Evolutionary conservation across 1,140 invertebrate genomes (phyloP).

Genomic region (Drosophila carrolli): DNA sequence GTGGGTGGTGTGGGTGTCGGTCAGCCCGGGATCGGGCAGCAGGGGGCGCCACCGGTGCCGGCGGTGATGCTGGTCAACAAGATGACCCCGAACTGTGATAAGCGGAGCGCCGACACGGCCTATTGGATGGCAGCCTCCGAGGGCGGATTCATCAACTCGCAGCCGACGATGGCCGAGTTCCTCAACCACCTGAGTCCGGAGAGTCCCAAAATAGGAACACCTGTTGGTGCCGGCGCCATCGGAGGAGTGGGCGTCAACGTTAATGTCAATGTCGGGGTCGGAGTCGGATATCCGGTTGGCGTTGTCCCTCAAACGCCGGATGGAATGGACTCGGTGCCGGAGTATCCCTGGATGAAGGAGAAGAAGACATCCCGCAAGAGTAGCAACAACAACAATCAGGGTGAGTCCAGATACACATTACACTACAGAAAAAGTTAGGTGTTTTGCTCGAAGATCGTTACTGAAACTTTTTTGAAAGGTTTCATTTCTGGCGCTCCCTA

Average conservation of each 20-base stretch:
- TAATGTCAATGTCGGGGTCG: slow-evolving; percentile 85
- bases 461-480: too few relatives aligned
- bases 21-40: slow-evolving; percentile 38
- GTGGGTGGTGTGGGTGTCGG: slow-evolving; percentile 32
- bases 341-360: slow-evolving; percentile 99
- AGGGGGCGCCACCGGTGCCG: slow-evolving; percentile 61
- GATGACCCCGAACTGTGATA: slow-evolving; percentile 84
- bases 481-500: too few relatives aligned
- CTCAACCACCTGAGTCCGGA: slow-evolving; percentile 90
- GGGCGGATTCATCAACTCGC: slow-evolving; percentile 95
- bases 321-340: slow-evolving; percentile 91
- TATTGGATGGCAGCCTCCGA: slow-evolving; percentile 86
- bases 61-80: slow-evolving; percentile 79
- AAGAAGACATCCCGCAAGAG: slow-evolving; percentile 97
- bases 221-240: slow-evolving; percentile 75
- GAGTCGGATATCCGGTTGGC: slow-evolving; percentile 77
- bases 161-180: slow-evolving; percentile 97
- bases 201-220: slow-evolving; percentile 85
- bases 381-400: slow-evolving; percentile 91
- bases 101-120: slow-evolving; percentile 73
- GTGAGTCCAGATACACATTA: slow-evolving; percentile 86
- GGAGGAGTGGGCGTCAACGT: slow-evolving; percentile 85
- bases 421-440: slow-evolving; percentile 5
- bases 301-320: slow-evolving; percentile 85
- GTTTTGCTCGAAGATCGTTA: not conserved